Evolutionary conservation across 2,113 vertebrate species (phyloP).

Genomic region (Cebus imitator): DNA sequence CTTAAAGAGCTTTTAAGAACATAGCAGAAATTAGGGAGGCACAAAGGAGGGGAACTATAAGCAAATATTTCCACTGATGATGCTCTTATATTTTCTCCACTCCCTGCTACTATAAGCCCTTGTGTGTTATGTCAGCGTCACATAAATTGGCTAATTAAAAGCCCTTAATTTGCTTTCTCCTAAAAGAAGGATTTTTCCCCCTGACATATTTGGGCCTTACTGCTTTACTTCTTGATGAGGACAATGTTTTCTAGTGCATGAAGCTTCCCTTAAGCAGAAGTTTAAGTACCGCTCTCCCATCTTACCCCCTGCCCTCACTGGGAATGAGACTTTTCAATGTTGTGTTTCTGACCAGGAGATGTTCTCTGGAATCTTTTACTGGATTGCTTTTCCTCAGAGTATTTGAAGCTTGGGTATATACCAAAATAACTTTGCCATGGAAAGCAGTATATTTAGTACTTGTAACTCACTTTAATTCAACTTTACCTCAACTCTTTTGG

Average conservation of each 20-base stretch:
- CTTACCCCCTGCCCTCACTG: fast-evolving
- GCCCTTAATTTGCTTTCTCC: not conserved
- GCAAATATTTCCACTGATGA: not conserved
- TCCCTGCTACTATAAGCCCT: not conserved
- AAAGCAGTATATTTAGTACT: not conserved
- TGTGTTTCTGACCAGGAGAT: not conserved
- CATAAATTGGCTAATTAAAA: not conserved
- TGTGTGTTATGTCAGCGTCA: not conserved
- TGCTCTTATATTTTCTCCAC: not conserved
- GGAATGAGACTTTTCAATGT: not conserved
- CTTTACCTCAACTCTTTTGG: not conserved
- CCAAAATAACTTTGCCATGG: not conserved
- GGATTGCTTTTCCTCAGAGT: not conserved
- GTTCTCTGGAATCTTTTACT: not conserved
- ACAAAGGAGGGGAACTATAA: not conserved
- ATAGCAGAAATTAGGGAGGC: not conserved
- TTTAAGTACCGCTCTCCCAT: not conserved
- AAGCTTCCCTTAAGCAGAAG: not conserved
- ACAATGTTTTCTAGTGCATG: not conserved
- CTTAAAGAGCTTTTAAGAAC: not conserved
- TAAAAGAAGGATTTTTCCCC: not conserved
- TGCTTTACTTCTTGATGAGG: not conserved
- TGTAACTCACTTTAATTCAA: not conserved
- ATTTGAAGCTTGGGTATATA: not conserved
- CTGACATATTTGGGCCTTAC: not conserved